Evolutionary conservation across 2,797 vertebrate genomes (phyloP).

Genomic region (Arctocebus calabarensis): DNA sequence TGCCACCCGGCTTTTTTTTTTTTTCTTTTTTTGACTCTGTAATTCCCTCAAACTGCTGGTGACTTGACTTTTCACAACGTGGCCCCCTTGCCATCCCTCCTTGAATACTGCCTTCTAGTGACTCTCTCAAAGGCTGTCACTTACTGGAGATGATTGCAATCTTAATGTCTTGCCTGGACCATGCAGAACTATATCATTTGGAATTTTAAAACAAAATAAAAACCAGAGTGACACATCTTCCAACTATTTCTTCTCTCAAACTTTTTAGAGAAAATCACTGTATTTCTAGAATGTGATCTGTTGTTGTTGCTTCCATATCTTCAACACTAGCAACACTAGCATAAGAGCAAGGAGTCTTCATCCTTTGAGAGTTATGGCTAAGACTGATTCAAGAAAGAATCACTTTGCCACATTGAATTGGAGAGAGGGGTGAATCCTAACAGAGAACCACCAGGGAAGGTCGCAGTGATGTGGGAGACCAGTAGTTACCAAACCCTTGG

Average conservation of each 20-base stretch:
- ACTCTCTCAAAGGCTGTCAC: not conserved
- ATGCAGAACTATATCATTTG: not conserved
- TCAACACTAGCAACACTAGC: not conserved
- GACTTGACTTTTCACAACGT: not conserved
- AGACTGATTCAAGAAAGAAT: not conserved
- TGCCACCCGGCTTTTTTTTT: too few relatives aligned
- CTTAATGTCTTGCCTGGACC: not conserved
- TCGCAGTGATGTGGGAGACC: not conserved
- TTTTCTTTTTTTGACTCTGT: not conserved
- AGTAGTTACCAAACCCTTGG: not conserved
- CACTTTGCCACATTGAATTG: not conserved
- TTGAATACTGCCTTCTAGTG: not conserved
- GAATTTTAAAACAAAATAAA: constrained; percentile 8
- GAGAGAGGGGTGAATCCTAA: too few relatives aligned
- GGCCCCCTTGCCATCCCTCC: not conserved
- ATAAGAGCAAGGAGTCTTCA: not conserved
- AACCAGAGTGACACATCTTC: not conserved
- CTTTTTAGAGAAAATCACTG: not conserved
- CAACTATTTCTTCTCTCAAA: not conserved
- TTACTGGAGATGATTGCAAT: not conserved
- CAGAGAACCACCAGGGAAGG: not conserved
- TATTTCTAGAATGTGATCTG: not conserved
- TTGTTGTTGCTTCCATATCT: not conserved
- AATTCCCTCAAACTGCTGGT: not conserved
- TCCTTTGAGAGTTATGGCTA: not conserved